Base-by-base conservation (phyloP, 2,888 invertebrate species). In the Charanyca ferruginea region DNA sequence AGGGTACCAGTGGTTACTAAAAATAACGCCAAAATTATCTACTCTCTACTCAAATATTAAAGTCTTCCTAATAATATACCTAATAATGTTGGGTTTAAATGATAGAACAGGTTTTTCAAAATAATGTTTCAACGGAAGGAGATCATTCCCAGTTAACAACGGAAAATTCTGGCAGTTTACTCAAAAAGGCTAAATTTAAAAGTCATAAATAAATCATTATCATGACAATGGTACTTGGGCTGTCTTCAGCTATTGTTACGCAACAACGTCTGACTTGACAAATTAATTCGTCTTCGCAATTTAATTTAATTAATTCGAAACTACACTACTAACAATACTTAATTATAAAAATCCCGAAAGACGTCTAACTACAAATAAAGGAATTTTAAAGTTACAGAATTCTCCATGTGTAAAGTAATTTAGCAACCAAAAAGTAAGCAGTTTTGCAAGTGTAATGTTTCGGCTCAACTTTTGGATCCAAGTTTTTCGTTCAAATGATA, bases 291-390 rank as follows among this genome's bases (percentile, higher is more conserved):
- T 42, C 51, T 52, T n/a, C 20, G 5, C 28, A 59, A 41, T 66
- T 47, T 38, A 3, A 11, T 75, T 53, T 44, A 48, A 76, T 59
- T 58, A 49, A 59, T 53, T 53, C 8, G 49, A 58, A 69, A 58
- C 69, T 75, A 51, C 54, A 54, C 69, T 74, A 47, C 45, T 20
- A 61, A 76, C n/a, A 55, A n/a, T 5, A 75, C 28, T n/a, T 25
- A 25, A 25, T 28, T 38, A 23, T 9, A 58, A 54, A 44, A 32
- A 57, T 42, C 18, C 5, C 23, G 20, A 23, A 16, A 16, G 25
- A 25, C n/a, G 44, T 53, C 38, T 44, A 44, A 22, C 0, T 13
- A 49, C 23, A 73, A 65, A 64, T 48, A 41, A 13, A 53, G 16
- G 18, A 28, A 22, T 69, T 53, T 52, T 71, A 45, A 49, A 42